Evolutionary conservation across 2,113 vertebrate genomes (phyloP).

Genomic region (Polypterus bichir): DNA sequence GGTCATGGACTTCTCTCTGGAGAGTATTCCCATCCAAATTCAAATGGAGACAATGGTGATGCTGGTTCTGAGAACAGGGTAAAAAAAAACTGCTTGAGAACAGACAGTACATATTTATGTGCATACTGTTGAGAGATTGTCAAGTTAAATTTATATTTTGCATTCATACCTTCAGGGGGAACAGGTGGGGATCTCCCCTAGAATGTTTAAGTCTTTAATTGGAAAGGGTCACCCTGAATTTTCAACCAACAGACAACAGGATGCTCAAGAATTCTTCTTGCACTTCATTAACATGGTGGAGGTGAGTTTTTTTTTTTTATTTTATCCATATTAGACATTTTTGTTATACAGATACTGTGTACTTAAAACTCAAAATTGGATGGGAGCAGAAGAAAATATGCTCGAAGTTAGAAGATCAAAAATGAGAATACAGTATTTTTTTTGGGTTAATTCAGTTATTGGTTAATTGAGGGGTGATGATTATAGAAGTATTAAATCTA

Average conservation of each 20-base stretch:
- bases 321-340: neutral
- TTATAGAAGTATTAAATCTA: too few relatives aligned
- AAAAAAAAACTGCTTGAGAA: constrained; percentile 9
- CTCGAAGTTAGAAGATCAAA: too few relatives aligned
- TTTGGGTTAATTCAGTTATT: too few relatives aligned
- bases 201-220: constrained; percentile 92
- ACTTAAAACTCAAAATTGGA: too few relatives aligned
- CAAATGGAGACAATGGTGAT: constrained; percentile 61
- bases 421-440: too few relatives aligned
- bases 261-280: constrained; percentile 94
- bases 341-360: too few relatives aligned
- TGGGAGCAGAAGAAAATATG: too few relatives aligned
- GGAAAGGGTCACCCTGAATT: constrained; percentile 92
- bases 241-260: constrained; percentile 94
- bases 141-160: too few relatives aligned
- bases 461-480: too few relatives aligned
- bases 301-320: constrained; percentile 45
- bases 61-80: constrained; percentile 74
- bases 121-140: too few relatives aligned
- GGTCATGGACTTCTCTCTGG: constrained; percentile 89
- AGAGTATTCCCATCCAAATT: constrained; percentile 80
- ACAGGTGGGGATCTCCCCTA: constrained; percentile 84
- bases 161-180: constrained; percentile 54
- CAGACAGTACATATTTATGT: too few relatives aligned
- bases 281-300: constrained; percentile 99